A percentile compares a stretch with the other conserved stretches of the same genome.
Conservation (phyloP, 2,113 vertebrate species). For the Macquaria ambigua region DNA sequence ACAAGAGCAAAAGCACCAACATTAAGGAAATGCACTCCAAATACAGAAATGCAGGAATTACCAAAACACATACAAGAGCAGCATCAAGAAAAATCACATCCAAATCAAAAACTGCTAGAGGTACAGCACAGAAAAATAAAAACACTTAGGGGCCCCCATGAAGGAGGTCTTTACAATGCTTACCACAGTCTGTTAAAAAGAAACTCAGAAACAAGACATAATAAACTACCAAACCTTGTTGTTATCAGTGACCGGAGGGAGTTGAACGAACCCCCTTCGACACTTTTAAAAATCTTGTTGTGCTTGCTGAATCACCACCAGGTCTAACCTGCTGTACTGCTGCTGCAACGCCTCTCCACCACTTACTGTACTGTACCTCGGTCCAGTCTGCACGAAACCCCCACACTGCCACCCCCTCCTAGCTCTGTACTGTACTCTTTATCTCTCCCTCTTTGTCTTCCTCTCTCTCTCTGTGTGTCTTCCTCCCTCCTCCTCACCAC, state of each 20-base stretch:
- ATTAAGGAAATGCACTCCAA: background rate
- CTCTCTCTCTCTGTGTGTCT: constrained; percentile 23
- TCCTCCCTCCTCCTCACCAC: constrained; percentile 48
- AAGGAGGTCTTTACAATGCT: background rate
- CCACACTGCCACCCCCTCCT: constrained; percentile 66
- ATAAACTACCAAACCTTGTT: background rate
- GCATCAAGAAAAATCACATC: background rate
- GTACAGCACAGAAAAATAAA: too few species aligned
- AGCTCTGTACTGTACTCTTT: constrained; percentile 50
- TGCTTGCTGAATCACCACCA: constrained; percentile 56
- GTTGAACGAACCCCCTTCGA: constrained; percentile 23
- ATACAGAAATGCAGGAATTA: background rate
- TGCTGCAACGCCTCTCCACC: constrained; percentile 67
- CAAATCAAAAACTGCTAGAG: too few species aligned
- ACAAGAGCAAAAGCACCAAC: too few species aligned
- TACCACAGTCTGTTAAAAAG: background rate
- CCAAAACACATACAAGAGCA: background rate
- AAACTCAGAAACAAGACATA: background rate
- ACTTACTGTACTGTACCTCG: constrained; percentile 49
- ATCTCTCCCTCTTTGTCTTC: constrained; percentile 53
- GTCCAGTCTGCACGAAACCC: constrained; percentile 66
- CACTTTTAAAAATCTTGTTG: constrained; percentile 48
- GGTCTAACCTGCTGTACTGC: constrained; percentile 56
- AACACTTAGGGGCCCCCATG: background rate
- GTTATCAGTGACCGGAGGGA: constrained; percentile 32